A percentile compares a stretch with the other conserved stretches of the same genome.
Evolutionary conservation across 2,888 invertebrate genomes (phyloP).

Genomic region (Macrophya annulata): DNA sequence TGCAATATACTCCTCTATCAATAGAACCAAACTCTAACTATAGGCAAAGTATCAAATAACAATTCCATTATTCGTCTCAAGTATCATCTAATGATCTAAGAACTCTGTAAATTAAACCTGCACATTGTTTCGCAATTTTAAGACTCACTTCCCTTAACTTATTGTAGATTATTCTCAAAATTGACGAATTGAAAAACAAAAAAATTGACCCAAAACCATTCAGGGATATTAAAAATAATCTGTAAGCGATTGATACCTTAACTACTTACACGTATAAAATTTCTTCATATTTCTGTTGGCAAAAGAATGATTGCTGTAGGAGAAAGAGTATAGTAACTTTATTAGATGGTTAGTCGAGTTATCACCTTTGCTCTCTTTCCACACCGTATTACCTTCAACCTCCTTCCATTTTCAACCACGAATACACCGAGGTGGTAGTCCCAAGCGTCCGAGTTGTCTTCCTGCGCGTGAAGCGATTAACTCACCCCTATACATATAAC

Average conservation of each 20-base stretch:
- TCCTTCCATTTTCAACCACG: neutral
- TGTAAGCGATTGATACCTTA: neutral
- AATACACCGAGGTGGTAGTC: conserved; percentile 25
- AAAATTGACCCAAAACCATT: neutral
- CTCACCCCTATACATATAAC: conserved; percentile 32
- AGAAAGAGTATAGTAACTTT: conserved; percentile 5
- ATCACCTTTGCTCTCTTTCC: conserved; percentile 34
- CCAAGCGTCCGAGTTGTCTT: conserved; percentile 51
- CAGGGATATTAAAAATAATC: neutral
- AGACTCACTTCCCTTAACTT: neutral
- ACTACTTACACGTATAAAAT: neutral
- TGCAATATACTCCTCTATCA: neutral
- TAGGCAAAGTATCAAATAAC: neutral
- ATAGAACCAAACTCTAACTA: neutral
- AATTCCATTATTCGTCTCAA: neutral
- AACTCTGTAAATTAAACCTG: neutral
- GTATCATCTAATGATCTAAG: neutral
- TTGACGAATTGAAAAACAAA: neutral
- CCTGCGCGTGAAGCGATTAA: conserved; percentile 56
- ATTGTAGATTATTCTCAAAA: neutral
- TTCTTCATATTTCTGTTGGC: neutral
- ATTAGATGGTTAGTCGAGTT: conserved; percentile 40
- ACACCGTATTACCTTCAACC: neutral
- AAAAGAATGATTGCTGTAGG: neutral
- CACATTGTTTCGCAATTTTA: neutral